Percentiles rank a stretch among this genome's conserved stretches.
These are phyloP conservation scores for Trichomalopsis sarcophagae DNA, from an alignment of 1,140 invertebrate genomes.

Conservation along the genomic window DNA sequence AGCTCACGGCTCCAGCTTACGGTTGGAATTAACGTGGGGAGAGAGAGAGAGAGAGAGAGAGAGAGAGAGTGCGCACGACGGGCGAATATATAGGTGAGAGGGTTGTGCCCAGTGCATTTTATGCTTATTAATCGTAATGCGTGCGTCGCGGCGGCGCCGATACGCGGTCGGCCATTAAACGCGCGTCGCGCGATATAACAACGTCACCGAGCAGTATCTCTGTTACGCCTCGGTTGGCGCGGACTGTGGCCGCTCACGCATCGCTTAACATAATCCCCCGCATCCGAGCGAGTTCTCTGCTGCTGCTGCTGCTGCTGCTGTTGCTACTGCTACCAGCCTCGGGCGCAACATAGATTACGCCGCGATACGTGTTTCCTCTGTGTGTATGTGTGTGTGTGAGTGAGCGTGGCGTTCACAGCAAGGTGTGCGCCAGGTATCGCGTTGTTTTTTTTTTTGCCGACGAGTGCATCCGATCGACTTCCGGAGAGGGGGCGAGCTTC, in stretches of 20 bases:
- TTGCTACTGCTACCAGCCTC: not conserved
- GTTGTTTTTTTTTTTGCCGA: not conserved
- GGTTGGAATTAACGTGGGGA: not conserved
- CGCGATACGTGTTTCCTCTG: constrained; percentile 59
- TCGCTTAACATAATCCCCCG: constrained; percentile 71
- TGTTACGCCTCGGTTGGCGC: constrained; percentile 68
- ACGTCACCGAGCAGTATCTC: constrained; percentile 70
- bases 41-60: not conserved
- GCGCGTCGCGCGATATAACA: constrained; percentile 62
- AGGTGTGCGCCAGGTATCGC: not conserved
- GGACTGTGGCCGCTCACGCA: constrained; percentile 71
- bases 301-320: too few species aligned
- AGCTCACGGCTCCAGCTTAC: too few species aligned
- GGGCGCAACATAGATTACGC: constrained; percentile 66
- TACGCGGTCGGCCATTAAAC: constrained; percentile 52
- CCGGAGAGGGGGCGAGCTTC: constrained; percentile 8
- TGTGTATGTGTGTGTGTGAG: not conserved
- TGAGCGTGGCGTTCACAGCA: not conserved
- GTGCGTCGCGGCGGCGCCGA: constrained; percentile 53
- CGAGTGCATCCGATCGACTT: constrained; percentile 33
- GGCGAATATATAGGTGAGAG: not conserved
- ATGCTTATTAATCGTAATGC: constrained; percentile 68
- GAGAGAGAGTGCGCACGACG: too few species aligned
- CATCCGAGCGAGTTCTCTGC: constrained; percentile 45
- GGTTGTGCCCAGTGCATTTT: constrained; percentile 56